A percentile compares a stretch with the other conserved stretches of the same genome.
Conservation (phyloP, 2,797 vertebrate genomes). For the Chlorospingus semifuscus region DNA sequence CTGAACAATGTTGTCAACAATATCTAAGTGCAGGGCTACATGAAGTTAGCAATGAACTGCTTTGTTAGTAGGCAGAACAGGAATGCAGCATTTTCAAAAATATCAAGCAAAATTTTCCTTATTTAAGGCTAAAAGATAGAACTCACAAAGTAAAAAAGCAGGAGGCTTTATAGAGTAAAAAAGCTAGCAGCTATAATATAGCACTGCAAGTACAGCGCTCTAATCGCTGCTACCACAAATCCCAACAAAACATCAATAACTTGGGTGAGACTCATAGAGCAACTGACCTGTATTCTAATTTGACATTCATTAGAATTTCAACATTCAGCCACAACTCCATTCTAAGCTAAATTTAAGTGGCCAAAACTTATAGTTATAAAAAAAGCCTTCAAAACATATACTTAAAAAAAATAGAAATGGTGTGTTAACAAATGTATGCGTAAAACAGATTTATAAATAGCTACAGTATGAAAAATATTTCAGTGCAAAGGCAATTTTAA, state of each 20-base stretch:
- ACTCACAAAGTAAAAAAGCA: conserved; percentile 52
- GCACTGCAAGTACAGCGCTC: background rate
- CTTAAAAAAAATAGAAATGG: conserved; percentile 74
- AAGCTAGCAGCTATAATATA: background rate
- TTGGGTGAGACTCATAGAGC: background rate
- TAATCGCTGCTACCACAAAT: background rate
- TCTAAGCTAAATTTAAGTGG: conserved; percentile 65
- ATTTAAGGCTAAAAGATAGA: conserved; percentile 73
- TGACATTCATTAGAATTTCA: conserved; percentile 61
- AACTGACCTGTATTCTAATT: background rate
- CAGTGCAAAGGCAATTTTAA: conserved; percentile 81
- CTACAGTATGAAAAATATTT: conserved; percentile 81
- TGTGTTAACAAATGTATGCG: conserved; percentile 72
- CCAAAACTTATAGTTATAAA: conserved; percentile 71
- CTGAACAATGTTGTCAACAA: background rate
- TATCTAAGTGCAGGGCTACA: background rate
- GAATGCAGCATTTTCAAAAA: conserved; percentile 54
- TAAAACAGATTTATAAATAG: conserved; percentile 78
- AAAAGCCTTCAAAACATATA: conserved; percentile 74
- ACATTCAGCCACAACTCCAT: conserved; percentile 65
- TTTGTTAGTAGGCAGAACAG: conserved; percentile 24
- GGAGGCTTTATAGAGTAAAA: conserved; percentile 27
- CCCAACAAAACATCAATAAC: background rate
- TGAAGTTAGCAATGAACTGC: background rate
- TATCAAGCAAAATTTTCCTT: conserved; percentile 52